A percentile compares a stretch with the other conserved stretches of the same genome.
These are phyloP conservation scores for Asobara japonica DNA, from an alignment of 1,140 invertebrate genomes.

Conservation along the genomic window DNA sequence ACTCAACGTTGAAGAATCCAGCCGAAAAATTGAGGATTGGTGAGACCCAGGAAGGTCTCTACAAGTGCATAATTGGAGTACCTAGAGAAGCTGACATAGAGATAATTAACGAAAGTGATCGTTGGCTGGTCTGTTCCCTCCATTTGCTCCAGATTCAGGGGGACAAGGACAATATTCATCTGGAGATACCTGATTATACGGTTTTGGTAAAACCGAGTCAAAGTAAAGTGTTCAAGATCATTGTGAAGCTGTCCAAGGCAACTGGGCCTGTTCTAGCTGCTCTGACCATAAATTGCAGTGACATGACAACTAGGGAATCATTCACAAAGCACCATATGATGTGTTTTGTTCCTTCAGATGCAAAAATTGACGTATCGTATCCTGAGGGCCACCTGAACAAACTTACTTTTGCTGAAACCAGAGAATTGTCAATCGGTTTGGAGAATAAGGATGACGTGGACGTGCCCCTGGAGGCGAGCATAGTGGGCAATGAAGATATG, in stretches of 20 bases:
- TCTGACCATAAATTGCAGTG: slow-evolving; percentile 48
- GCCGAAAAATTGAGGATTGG: slow-evolving; percentile 44
- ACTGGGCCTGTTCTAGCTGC: slow-evolving; percentile 51
- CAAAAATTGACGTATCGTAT: slow-evolving; percentile 44
- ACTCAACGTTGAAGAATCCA: slow-evolving; percentile 16
- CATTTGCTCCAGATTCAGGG: slow-evolving; percentile 51
- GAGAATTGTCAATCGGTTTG: slow-evolving; percentile 40
- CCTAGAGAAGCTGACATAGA: slow-evolving; percentile 50
- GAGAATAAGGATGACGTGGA: slow-evolving; percentile 57
- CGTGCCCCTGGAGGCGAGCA: slow-evolving; percentile 46
- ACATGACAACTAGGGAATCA: slow-evolving; percentile 55
- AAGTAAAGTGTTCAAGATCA: slow-evolving; percentile 45
- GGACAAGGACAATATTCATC: slow-evolving; percentile 49
- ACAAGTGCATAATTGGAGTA: slow-evolving; percentile 54
- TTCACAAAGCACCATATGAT: slow-evolving; percentile 57
- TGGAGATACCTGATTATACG: slow-evolving; percentile 47
- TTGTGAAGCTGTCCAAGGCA: slow-evolving; percentile 51
- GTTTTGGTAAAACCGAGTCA: slow-evolving; percentile 55
- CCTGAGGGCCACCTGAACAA: slow-evolving; percentile 32
- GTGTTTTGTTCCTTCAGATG: slow-evolving; percentile 58
- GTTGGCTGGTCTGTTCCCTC: slow-evolving; percentile 55
- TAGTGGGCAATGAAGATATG: slow-evolving; percentile 42
- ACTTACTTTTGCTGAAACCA: not conserved
- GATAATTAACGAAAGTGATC: slow-evolving; percentile 54
- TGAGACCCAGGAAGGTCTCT: slow-evolving; percentile 50